Evolutionary conservation across 2,888 invertebrate species (phyloP).

Genomic region (Pemphredon lugubris): DNA sequence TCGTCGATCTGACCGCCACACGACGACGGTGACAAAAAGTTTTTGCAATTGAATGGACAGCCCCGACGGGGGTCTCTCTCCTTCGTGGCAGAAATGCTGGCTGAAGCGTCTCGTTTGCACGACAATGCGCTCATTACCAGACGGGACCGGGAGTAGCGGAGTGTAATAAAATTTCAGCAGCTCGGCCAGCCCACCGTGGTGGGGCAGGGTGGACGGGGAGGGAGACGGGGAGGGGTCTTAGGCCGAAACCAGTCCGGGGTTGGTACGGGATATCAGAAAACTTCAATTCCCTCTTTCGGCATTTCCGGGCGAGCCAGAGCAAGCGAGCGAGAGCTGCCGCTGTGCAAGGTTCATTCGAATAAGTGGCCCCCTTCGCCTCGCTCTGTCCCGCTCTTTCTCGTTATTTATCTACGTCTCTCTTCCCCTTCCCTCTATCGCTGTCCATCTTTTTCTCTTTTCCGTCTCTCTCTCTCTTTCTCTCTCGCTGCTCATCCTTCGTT

Average conservation of each 20-base stretch:
- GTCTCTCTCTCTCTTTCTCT: slow-evolving; percentile 1
- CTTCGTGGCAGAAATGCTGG: slow-evolving; percentile 14
- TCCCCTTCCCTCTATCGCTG: neutral
- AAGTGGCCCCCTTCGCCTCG: slow-evolving; percentile 64
- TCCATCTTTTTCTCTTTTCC: no score
- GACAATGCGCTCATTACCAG: slow-evolving; percentile 66
- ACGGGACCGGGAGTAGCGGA: slow-evolving; percentile 34
- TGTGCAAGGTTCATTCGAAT: slow-evolving; percentile 71
- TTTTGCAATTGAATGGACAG: slow-evolving; percentile 13
- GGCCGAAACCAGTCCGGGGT: slow-evolving; percentile 20
- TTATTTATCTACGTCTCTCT: slow-evolving; percentile 43
- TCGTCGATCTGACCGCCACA: no score
- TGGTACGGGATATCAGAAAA: slow-evolving; percentile 53
- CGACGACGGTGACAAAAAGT: no score
- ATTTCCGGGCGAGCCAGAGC: slow-evolving; percentile 46
- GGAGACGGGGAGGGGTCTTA: slow-evolving; percentile 3
- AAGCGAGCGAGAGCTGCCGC: slow-evolving; percentile 37
- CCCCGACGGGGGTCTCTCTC: neutral
- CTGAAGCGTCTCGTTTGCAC: slow-evolving; percentile 59
- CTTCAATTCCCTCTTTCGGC: slow-evolving; percentile 66
- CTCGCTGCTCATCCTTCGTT: neutral
- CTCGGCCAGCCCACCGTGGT: slow-evolving; percentile 10
- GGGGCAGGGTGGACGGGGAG: neutral
- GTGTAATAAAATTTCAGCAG: slow-evolving; percentile 57
- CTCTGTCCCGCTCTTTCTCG: slow-evolving; percentile 9